Base-by-base conservation (phyloP, 2,113 vertebrate species). In the Lipotes vexillifer region DNA sequence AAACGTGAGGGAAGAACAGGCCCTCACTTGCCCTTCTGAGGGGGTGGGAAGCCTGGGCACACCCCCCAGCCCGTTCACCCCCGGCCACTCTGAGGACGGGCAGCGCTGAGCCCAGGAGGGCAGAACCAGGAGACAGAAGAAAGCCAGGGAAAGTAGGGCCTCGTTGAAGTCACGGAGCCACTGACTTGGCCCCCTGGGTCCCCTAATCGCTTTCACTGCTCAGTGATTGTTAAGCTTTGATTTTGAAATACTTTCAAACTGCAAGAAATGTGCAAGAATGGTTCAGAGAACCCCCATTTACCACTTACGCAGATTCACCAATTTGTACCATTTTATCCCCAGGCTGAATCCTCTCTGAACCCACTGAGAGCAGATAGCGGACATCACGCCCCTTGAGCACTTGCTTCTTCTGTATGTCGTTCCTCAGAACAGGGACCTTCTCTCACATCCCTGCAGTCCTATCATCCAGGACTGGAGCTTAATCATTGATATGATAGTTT, bases 81-180 rank as follows among this genome's bases (percentile, higher is more conserved):
- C 1, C 3, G 18, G 29, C 33, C 49, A 61, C n/a, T 8, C 17
- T 21, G 23, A 59, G n/a, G 5, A 8, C 8, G 14, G 41, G 11
- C 44, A 9, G 8, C 1, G 0, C 69, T 27, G 55, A 63, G 23
- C 15, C 31, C 20, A 10, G 49, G 21, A 83, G 63, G 46, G 23
- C 36, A 8, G 63, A 72, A 52, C 38, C 29, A 6, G 8, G 57
- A 52, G 9, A n/a, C 0, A 29, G 49, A 52, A 55, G 8, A 68
- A 25, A 36, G 13, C 8, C 4, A 12, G 31, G 25, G 44, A 14
- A 14, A 36, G 44, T 0, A 7, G 6, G 6, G 11, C 27, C 46
- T 61, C 0, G 0, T 4, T 14, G 13, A 41, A 52, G 31, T 55
- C 6, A 0, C 8, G 55, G 38, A 83, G 27, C 38, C 4, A 14